Evolutionary conservation across 35 echinoderm and acorn worm species (phyloP).

Genomic region (Lytechinus variegatus): DNA sequence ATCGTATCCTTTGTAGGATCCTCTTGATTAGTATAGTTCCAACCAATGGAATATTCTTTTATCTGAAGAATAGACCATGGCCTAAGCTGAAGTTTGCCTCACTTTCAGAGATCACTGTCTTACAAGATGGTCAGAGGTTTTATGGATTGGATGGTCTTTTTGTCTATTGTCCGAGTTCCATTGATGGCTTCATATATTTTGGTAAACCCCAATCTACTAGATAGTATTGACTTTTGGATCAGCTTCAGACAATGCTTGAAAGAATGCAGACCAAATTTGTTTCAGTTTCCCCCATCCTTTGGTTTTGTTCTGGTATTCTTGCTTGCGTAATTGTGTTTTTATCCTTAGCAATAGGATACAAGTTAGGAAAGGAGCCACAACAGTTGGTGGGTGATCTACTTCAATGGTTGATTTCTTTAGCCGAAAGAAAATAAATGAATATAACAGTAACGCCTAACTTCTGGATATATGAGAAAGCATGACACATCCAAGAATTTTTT

Average conservation of each 20-base stretch:
- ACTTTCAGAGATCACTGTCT: background rate
- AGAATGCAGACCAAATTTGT: background rate
- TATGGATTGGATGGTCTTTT: slow-evolving; percentile 41
- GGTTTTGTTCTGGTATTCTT: slow-evolving; percentile 6
- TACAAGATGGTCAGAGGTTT: background rate
- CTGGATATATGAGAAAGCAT: background rate
- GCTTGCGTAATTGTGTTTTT: background rate
- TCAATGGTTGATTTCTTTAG: background rate
- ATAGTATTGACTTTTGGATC: slow-evolving; percentile 43
- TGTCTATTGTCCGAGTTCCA: background rate
- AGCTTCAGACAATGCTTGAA: slow-evolving; percentile 32
- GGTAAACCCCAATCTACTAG: background rate
- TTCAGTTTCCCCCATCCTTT: background rate
- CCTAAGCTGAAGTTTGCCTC: background rate
- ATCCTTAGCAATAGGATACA: background rate
- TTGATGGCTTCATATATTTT: background rate
- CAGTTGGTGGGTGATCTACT: background rate
- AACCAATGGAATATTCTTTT: background rate
- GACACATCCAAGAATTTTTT: background rate
- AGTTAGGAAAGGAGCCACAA: background rate
- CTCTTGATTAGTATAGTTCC: background rate
- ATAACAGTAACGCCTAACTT: background rate
- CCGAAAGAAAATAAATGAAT: background rate
- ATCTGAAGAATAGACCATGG: background rate
- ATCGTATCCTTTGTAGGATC: background rate